phyloP scores from a whole-genome alignment of 1,140 invertebrate genomes.

The Monomorium pharaonis region DNA sequence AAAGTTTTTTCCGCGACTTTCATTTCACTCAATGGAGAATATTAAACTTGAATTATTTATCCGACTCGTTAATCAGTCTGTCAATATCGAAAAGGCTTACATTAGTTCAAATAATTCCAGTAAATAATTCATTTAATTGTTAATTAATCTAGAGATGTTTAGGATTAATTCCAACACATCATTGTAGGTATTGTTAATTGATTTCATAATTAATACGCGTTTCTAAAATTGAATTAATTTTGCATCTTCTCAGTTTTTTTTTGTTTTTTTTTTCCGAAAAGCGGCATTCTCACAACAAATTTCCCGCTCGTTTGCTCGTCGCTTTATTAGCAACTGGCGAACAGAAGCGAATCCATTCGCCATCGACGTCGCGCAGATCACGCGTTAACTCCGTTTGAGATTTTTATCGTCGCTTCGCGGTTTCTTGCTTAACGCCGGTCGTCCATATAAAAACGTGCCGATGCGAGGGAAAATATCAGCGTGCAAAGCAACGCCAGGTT shows the following conservation, averaged over 20 bases:
- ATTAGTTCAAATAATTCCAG: neutral
- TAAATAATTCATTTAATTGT: neutral
- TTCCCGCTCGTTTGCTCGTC: neutral
- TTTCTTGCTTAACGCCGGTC: conserved; percentile 48
- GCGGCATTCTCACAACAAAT: neutral
- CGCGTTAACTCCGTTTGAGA: conserved; percentile 43
- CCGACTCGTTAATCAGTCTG: neutral
- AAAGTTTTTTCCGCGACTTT: neutral
- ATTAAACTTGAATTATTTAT: neutral
- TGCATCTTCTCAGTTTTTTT: neutral
- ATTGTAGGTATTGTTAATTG: neutral
- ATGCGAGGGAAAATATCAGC: conserved; percentile 53
- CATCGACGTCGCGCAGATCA: conserved; percentile 34
- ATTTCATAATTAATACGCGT: neutral
- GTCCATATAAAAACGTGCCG: conserved; percentile 40
- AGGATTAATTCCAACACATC: neutral
- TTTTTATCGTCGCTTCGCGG: conserved; percentile 56
- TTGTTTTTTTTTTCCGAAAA: neutral
- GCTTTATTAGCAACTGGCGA: conserved; percentile 33
- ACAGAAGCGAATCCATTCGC: conserved; percentile 56
- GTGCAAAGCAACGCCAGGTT: conserved; percentile 51
- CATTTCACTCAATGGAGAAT: neutral
- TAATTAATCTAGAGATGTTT: neutral
- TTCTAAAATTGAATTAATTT: neutral
- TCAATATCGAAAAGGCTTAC: neutral